phyloP scores from a whole-genome alignment of 2,797 vertebrate species.

The Gobionotothen gibberifrons region DNA sequence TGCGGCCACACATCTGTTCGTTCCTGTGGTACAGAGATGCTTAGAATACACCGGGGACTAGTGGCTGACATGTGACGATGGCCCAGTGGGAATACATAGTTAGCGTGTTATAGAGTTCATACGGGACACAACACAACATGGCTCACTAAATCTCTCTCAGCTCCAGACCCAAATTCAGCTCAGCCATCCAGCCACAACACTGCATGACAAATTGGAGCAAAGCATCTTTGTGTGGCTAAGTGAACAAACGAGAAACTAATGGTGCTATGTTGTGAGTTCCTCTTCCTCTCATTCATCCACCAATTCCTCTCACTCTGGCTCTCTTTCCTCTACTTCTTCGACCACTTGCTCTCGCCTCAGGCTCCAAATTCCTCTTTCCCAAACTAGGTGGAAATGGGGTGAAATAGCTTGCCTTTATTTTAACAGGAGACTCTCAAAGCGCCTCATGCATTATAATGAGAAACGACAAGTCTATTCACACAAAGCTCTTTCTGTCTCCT shows the following conservation, averaged over 20 bases:
- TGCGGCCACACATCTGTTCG: conserved; percentile 41
- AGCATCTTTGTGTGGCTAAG: conserved; percentile 57
- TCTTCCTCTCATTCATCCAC: conserved; percentile 43
- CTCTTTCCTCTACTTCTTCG: conserved; percentile 42
- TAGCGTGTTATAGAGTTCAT: conserved; percentile 34
- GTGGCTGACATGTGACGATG: conserved; percentile 49
- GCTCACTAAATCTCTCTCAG: conserved; percentile 35
- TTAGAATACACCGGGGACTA: conserved; percentile 44
- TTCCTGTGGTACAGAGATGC: conserved; percentile 34
- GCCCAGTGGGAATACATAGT: conserved; percentile 42
- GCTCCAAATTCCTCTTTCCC: conserved; percentile 44
- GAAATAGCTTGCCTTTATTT: conserved; percentile 66
- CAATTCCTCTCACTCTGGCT: conserved; percentile 28
- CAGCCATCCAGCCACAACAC: conserved; percentile 13
- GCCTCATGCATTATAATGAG: conserved; percentile 78
- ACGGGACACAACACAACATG: conserved; percentile 37
- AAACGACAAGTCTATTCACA: conserved; percentile 73
- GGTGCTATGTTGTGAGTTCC: conserved; percentile 41
- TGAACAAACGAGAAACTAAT: conserved; percentile 63
- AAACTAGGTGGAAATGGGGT: conserved; percentile 32
- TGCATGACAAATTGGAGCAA: conserved; percentile 39
- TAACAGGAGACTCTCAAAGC: conserved; percentile 64
- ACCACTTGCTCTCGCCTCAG: conserved; percentile 46
- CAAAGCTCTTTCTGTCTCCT: conserved; percentile 64
- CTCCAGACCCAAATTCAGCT: conserved; percentile 31